Evolutionary conservation across 2,797 vertebrate genomes (phyloP).

Genomic region (Mionectes olivaceus): DNA sequence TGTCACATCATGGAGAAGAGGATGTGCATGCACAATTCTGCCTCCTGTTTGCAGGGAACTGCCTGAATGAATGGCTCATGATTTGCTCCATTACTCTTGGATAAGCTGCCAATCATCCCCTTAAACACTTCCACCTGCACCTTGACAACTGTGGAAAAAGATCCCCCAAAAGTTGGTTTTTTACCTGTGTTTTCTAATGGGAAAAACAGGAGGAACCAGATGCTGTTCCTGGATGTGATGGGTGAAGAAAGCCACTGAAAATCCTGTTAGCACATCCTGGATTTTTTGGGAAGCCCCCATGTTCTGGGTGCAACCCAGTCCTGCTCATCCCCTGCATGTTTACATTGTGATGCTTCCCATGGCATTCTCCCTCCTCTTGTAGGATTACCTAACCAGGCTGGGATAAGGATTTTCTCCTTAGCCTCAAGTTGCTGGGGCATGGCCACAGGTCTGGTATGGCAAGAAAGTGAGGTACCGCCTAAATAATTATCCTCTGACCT

Average conservation of each 20-base stretch:
- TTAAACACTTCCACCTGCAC: not conserved
- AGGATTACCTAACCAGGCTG: not conserved
- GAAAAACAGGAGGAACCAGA: not conserved
- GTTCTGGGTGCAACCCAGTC: fast-evolving
- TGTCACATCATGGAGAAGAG: not conserved
- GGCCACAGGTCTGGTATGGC: not conserved
- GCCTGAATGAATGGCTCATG: not conserved
- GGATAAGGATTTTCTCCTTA: not conserved
- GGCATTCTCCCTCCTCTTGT: not conserved
- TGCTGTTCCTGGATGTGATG: not conserved
- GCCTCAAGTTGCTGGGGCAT: not conserved
- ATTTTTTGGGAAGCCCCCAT: not conserved
- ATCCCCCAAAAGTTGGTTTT: not conserved
- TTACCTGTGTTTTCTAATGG: not conserved
- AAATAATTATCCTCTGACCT: not conserved
- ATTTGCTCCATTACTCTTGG: not conserved
- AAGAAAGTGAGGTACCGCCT: not conserved
- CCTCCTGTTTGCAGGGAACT: not conserved
- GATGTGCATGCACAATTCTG: fast-evolving
- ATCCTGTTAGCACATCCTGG: not conserved
- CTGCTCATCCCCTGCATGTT: fast-evolving
- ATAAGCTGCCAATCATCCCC: not conserved
- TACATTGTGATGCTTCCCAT: not conserved
- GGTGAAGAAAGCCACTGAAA: not conserved
- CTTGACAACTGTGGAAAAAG: not conserved